phyloP scores from a whole-genome alignment of 2,797 vertebrate species.

The Trachurus trachurus region DNA sequence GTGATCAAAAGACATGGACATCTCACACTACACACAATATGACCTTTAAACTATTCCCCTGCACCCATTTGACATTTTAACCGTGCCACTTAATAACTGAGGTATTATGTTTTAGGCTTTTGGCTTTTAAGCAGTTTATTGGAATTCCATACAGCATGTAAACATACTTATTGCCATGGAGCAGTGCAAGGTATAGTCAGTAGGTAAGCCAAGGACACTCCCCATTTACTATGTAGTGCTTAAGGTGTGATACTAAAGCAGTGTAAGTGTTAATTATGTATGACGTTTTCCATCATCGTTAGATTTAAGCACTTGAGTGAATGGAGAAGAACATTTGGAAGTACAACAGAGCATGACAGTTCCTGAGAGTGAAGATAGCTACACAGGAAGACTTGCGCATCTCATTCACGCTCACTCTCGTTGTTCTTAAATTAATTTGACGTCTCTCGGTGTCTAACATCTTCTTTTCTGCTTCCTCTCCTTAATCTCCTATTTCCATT shows the following conservation, averaged over 20 bases:
- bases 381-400: slow-evolving; percentile 3
- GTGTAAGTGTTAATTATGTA: slow-evolving; percentile 28
- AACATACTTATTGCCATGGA: not conserved
- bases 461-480: slow-evolving; percentile 9
- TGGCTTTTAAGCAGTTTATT: not conserved
- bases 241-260: slow-evolving; percentile 7
- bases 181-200: not conserved
- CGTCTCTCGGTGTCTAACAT: not conserved
- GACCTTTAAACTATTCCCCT: too few species aligned
- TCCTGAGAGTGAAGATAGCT: not conserved
- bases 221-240: not conserved
- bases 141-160: not conserved
- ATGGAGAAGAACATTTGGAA: slow-evolving; percentile 18
- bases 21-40: too few species aligned
- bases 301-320: slow-evolving; percentile 16
- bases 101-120: not conserved
- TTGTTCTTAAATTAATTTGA: slow-evolving; percentile 44
- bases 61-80: too few species aligned
- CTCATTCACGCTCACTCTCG: slow-evolving; percentile 23
- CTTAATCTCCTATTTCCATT: slow-evolving; percentile 35
- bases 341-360: not conserved
- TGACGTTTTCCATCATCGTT: not conserved
- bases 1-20: too few species aligned
- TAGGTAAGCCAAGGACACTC: not conserved
- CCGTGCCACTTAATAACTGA: too few species aligned